These are phyloP conservation scores for Epicauta chinensis DNA, from an alignment of 1,140 invertebrate species.

Conservation along the genomic window DNA sequence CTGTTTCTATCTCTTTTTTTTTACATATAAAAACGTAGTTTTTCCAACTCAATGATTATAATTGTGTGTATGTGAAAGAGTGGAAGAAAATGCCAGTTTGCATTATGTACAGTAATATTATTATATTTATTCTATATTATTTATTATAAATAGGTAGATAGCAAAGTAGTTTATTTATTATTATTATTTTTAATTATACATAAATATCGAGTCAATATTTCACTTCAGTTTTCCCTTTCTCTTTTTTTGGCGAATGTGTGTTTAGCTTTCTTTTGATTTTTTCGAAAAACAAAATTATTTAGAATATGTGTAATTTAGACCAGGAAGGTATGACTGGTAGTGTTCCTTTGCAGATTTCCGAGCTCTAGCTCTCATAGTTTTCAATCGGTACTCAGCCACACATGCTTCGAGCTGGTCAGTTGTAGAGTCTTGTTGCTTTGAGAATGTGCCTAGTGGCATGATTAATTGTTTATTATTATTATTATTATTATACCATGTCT, in stretches of 20 bases:
- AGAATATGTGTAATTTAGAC: slow-evolving; percentile 9
- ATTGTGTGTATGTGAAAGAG: too few species aligned
- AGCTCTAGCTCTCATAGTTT: slow-evolving; percentile 63
- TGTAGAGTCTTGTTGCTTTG: slow-evolving; percentile 30
- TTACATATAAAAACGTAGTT: too few species aligned
- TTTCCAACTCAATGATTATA: too few species aligned
- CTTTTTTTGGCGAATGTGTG: slow-evolving; percentile 9
- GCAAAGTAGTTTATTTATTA: too few species aligned
- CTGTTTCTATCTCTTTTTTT: too few species aligned
- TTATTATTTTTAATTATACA: too few species aligned
- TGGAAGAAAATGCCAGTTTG: too few species aligned
- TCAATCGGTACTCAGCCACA: slow-evolving; percentile 47
- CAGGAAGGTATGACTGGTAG: slow-evolving; percentile 33
- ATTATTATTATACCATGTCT: too few species aligned
- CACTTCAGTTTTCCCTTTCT: slow-evolving; percentile 2
- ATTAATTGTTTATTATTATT: neutral
- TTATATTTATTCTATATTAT: too few species aligned
- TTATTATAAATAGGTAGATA: too few species aligned
- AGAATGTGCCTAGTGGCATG: slow-evolving; percentile 29
- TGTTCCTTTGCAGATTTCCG: slow-evolving; percentile 66
- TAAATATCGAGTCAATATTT: slow-evolving; percentile 1
- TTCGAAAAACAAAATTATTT: too few species aligned
- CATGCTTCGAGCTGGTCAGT: slow-evolving; percentile 49
- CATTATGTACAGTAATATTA: too few species aligned
- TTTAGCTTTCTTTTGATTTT: slow-evolving; percentile 10